Evolutionary conservation across 2,797 vertebrate genomes (phyloP).

Genomic region (Anguilla obscura): DNA sequence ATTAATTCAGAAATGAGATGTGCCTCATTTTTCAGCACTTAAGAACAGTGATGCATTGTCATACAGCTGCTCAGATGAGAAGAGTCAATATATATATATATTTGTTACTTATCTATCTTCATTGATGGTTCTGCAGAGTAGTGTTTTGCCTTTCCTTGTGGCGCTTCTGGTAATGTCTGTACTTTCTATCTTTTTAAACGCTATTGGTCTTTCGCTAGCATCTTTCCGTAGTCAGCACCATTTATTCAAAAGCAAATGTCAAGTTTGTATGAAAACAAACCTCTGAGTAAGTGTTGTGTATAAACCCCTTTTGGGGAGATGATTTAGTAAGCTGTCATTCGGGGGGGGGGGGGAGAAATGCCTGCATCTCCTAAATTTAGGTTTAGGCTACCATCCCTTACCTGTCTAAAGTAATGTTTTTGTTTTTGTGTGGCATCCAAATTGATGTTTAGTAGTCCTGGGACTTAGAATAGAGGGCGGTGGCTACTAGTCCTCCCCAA

Average conservation of each 20-base stretch:
- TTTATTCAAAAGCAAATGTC: not conserved
- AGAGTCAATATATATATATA: not conserved
- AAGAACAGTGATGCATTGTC: not conserved
- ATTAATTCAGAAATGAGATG: constrained; percentile 8
- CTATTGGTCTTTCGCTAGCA: not conserved
- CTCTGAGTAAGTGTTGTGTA: not conserved
- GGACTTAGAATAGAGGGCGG: not conserved
- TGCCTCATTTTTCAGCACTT: not conserved
- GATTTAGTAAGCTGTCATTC: not conserved
- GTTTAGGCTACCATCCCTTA: not conserved
- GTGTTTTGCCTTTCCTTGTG: not conserved
- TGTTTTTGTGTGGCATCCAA: not conserved
- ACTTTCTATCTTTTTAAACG: not conserved
- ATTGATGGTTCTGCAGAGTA: not conserved
- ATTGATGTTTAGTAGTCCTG: not conserved
- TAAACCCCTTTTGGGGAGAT: not conserved
- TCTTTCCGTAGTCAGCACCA: not conserved
- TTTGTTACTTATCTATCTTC: not conserved
- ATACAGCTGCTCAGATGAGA: not conserved
- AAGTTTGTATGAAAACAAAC: not conserved
- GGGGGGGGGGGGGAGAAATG: not conserved
- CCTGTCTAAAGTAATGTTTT: not conserved
- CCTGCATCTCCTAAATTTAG: not conserved
- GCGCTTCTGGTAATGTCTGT: not conserved
- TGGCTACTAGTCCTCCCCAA: not conserved